Evolutionary conservation across 2,797 vertebrate genomes (phyloP), one percentile per base, ranked within the genome.

Genomic region (Nannoperca obscura): DNA sequence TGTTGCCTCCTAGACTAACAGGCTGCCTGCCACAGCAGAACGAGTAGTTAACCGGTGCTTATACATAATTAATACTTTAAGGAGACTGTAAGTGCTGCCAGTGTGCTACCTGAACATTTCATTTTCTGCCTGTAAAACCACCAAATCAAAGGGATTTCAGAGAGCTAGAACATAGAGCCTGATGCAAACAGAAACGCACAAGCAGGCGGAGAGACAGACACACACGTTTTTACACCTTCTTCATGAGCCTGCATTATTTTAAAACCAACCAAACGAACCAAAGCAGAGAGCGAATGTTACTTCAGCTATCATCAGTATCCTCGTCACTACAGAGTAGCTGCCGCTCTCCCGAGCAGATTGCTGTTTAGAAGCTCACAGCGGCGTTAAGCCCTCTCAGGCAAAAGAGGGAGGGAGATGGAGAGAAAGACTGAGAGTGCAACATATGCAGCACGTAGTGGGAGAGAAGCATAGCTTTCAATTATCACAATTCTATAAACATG

Each of bases 321-420:
- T 83, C 22, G 65, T 71, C 71, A 50, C 76, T 81, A 65, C 61
- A 73, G 77, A 92, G 91, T 88, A 84, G 93, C 88, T 91, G 90
- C 88, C 74, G 85, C 92, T 93, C 86, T 86, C 79, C 74, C 36
- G 83, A 92, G 89, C 90, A 93, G 92, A 94, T 93, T 93, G 89
- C 89, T 87, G 84, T 88, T 88, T 88, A 90, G 89, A 94, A 93
- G 91, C 91, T 92, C 92, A 89, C 89, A 89, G 91, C 85, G 76
- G 91, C 86, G 87, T 92, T 94, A 93, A 95, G 91, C 91, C 90
- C 94, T 94, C 93, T 93, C 90, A 87, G 81, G 89, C 88, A 87
- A 80, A 83, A 83, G 77, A 78, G 85, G 78, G 79, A 88, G 83
- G 70, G 88, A 83, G 76, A 80, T 4, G 49, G 74, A 87, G 86